phyloP scores from a whole-genome alignment of 2,888 invertebrate species.

The Drosophila borborema region DNA sequence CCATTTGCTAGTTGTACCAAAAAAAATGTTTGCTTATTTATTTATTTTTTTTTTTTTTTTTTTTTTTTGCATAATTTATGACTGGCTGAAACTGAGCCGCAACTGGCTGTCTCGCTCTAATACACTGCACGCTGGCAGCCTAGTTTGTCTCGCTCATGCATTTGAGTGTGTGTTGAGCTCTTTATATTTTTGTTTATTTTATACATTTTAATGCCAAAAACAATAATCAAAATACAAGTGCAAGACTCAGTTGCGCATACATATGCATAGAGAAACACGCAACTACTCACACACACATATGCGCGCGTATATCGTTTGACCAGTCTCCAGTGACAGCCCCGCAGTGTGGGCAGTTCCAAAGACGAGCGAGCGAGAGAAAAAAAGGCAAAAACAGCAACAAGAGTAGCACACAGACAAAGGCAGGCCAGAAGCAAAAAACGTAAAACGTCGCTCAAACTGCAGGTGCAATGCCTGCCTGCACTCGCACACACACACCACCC shows the following conservation, averaged over 20 bases:
- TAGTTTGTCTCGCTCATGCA: slow-evolving; percentile 47
- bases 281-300: slow-evolving; percentile 10
- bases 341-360: slow-evolving; percentile 65
- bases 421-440: slow-evolving; percentile 10
- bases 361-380: slow-evolving; percentile 59
- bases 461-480: slow-evolving; percentile 61
- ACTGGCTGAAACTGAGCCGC: slow-evolving; percentile 63
- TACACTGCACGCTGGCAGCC: not conserved
- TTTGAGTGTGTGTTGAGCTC: slow-evolving; percentile 13
- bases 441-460: slow-evolving; percentile 52
- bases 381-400: slow-evolving; percentile 30
- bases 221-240: slow-evolving; percentile 55
- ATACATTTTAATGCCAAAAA: slow-evolving; percentile 72
- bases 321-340: slow-evolving; percentile 63
- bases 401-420: not conserved
- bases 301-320: slow-evolving; percentile 35
- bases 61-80: slow-evolving; percentile 72
- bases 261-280: slow-evolving; percentile 4
- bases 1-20: slow-evolving; percentile 71
- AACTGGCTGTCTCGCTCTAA: slow-evolving; percentile 17
- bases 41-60: slow-evolving; percentile 29
- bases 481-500: not conserved
- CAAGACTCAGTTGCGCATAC: slow-evolving; percentile 21
- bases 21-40: slow-evolving; percentile 1
- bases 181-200: slow-evolving; percentile 60